These are phyloP conservation scores for Meloidogyne hapla DNA, from an alignment of 1,140 invertebrate species.

Conservation along the genomic window DNA sequence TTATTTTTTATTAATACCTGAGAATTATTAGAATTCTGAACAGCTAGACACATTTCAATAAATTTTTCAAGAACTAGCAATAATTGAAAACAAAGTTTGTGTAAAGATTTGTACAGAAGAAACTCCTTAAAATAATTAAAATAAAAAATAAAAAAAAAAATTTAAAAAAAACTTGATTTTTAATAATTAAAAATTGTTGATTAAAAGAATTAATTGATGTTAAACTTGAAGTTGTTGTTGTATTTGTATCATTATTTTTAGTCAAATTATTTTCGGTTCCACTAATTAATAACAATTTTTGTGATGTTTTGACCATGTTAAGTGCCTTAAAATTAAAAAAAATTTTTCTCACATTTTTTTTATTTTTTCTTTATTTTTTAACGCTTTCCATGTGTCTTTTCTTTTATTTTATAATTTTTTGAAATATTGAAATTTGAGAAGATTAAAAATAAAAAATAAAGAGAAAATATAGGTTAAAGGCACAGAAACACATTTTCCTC, in stretches of 20 bases:
- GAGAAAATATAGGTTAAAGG: background rate
- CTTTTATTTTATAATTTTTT: background rate
- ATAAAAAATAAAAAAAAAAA: background rate
- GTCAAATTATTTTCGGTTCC: slow-evolving; percentile 2
- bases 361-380: background rate
- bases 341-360: background rate
- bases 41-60: slow-evolving; percentile 75
- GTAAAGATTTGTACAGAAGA: slow-evolving; percentile 77
- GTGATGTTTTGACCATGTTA: slow-evolving; percentile 58
- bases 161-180: slow-evolving; percentile 25
- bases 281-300: slow-evolving; percentile 51
- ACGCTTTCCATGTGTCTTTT: slow-evolving; percentile 16
- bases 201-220: background rate
- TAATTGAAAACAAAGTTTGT: slow-evolving; percentile 90
- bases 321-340: slow-evolving; percentile 51
- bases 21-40: slow-evolving; percentile 51
- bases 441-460: slow-evolving; percentile 6
- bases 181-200: slow-evolving; percentile 34
- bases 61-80: slow-evolving; percentile 84
- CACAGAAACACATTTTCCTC: background rate
- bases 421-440: background rate
- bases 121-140: slow-evolving; percentile 60
- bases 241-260: background rate
- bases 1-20: slow-evolving; percentile 39
- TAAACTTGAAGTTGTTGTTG: background rate